These are phyloP conservation scores for Oxycera nigricornis DNA, from an alignment of 2,888 invertebrate genomes.

Conservation along the genomic window DNA sequence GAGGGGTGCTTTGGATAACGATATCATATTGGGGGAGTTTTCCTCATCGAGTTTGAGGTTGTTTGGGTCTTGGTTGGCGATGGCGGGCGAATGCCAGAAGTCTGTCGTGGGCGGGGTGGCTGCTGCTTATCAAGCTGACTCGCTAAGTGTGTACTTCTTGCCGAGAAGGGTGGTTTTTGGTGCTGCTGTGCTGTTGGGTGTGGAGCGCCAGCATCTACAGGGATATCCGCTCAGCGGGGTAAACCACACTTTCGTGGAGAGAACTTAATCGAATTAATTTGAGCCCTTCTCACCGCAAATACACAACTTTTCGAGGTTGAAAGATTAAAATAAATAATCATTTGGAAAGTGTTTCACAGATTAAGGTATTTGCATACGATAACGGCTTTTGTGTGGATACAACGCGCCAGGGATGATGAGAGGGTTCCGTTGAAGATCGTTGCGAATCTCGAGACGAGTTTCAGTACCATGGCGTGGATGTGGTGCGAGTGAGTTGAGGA, in stretches of 20 bases:
- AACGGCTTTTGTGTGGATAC: constrained; percentile 34
- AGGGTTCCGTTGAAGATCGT: neutral
- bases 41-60: constrained; percentile 5
- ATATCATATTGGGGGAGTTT: constrained; percentile 26
- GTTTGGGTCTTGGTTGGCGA: constrained; percentile 10
- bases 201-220: neutral
- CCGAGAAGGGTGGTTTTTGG: neutral
- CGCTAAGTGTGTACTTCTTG: neutral
- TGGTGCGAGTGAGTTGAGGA: neutral
- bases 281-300: constrained; percentile 39
- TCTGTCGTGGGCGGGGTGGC: neutral
- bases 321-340: constrained; percentile 47
- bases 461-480: neutral
- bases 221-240: constrained; percentile 23
- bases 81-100: neutral
- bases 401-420: neutral
- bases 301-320: constrained; percentile 46
- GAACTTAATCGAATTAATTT: constrained; percentile 47
- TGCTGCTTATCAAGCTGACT: constrained; percentile 13
- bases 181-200: neutral
- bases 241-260: constrained; percentile 37
- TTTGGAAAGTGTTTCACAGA: constrained; percentile 46
- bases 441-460: neutral
- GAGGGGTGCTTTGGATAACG: constrained; percentile 37
- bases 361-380: constrained; percentile 46